phyloP scores from a whole-genome alignment of 2,797 vertebrate species.

The Amazona ochrocephala region DNA sequence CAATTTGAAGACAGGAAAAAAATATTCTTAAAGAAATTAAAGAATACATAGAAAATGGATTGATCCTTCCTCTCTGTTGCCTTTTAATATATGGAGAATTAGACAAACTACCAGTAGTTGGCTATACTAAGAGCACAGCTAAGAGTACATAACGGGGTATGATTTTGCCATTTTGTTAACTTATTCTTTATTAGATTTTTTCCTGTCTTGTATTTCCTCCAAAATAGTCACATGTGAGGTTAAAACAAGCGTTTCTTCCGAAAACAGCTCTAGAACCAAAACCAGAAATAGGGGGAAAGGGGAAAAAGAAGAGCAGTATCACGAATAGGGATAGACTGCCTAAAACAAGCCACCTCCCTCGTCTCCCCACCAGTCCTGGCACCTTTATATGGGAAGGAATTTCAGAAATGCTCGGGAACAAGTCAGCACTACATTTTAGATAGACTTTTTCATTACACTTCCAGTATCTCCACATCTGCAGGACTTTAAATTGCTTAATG shows the following conservation, averaged over 20 bases:
- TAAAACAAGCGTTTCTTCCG: neutral
- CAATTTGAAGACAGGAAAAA: neutral
- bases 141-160: neutral
- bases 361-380: neutral
- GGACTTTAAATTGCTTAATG: neutral
- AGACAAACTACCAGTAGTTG: neutral
- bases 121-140: neutral
- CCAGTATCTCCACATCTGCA: neutral
- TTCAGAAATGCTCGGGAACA: slow-evolving; percentile 31
- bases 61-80: neutral
- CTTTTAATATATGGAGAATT: neutral
- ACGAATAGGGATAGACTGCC: neutral
- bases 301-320: neutral
- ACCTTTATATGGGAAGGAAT: slow-evolving; percentile 32
- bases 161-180: neutral
- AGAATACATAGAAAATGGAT: neutral
- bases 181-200: neutral
- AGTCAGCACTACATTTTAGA: neutral
- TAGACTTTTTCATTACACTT: neutral
- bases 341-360: neutral
- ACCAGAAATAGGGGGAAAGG: neutral
- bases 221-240: neutral
- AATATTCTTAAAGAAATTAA: neutral
- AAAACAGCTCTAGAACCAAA: slow-evolving; percentile 44
- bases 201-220: neutral